Base-by-base conservation (phyloP, 2,113 vertebrate genomes). In the Cynoglossus semilaevis region DNA sequence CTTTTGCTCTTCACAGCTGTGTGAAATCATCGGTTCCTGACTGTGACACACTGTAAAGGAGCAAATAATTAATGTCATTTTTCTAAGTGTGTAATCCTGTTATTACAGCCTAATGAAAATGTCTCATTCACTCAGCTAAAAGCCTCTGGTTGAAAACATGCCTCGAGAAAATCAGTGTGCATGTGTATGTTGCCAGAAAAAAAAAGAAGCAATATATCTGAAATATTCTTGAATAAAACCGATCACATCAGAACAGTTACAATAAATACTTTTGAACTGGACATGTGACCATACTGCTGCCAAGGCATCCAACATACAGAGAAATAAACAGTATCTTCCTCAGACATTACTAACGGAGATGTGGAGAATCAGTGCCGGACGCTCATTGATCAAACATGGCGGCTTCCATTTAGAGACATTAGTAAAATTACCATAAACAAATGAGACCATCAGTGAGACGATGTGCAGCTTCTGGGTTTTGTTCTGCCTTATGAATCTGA, bases 401-500 rank as follows among this genome's bases (percentile, higher is more conserved):
- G 0, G 8, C 5, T 42, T 72, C 35, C 18, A 50, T 58, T 60
- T 62, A 42, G 22, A 76, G 53, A 49, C 18, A 18, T 49, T 44
- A 38, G 17, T 15, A 12, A 58, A 55, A 66, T 59, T 51, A 58
- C n/a, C 38, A 47, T 13, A 51, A 62, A 58, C 45, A 48, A 35
- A 51, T 22, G n/a, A 61, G 18, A 45, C 29, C 59, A 35, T 59
- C 15, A n/a, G 15, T 3, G 17, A 59, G 41, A 63, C 59, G 59
- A 15, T 14, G 55, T 9, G 34, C 52, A 29, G 15, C 12, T 9
- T 15, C 42, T n/a, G 55, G 22, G 5, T 8, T n/a, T 57, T 38
- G 57, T 69, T 55, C 51, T 35, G 37, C 42, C 37, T 72, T 29
- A 6, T 13, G 43, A 17, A 58, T 62, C 51, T 59, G 29, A 57